Base-by-base conservation (phyloP, 1,140 invertebrate genomes). In the Drosophila yakuba region DNA sequence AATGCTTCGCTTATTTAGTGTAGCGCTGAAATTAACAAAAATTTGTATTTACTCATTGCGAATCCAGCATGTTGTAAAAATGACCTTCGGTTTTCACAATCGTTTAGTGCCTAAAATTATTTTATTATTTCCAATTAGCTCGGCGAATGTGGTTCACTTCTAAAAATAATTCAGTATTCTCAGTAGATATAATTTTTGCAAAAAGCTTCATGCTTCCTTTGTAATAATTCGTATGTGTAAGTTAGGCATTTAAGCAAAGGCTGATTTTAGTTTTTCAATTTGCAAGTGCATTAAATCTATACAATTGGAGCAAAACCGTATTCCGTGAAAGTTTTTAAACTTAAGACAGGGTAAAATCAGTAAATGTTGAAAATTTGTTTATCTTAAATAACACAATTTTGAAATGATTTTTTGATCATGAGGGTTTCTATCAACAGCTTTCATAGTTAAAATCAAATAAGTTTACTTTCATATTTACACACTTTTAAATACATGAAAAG, bases 131-230 rank as follows among this genome's bases (percentile, higher is more conserved):
- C 25, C 25, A 11, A 67, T 55, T 67, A 55, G 47, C 41, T 69
- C 20, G 15, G 43, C 23, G 32, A 47, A 14, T 20, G 45, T 60
- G 15, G 56, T 60, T 76, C 56, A 45, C 44, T 58, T 59, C 64
- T 61, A 72, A 60, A 72, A 58, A 61, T 75, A 68, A 4, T 54
- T 36, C 41, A 54, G 54, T n/a, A 50, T 35, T 35, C 35, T 55
- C 3, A 25, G 39, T 3, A 7, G 11, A 32, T 32, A 64, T 36
- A 44, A 43, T 32, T 15, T 28, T 11, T 35, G 8, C 43, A 15
- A 10, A 20, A 62, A 62, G 58, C 14, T 36, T 41, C 6, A 11
- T 11, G 15, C 23, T 63, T 11, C 32, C 20, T 0, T 39, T 20
- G 47, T 15, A 23, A 36, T 15, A 43, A 28, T 44, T 66, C 32